A percentile compares a stretch with the other conserved stretches of the same genome.
Conservation (phyloP, 2,888 invertebrate species). For the Capitulum mitella region DNA sequence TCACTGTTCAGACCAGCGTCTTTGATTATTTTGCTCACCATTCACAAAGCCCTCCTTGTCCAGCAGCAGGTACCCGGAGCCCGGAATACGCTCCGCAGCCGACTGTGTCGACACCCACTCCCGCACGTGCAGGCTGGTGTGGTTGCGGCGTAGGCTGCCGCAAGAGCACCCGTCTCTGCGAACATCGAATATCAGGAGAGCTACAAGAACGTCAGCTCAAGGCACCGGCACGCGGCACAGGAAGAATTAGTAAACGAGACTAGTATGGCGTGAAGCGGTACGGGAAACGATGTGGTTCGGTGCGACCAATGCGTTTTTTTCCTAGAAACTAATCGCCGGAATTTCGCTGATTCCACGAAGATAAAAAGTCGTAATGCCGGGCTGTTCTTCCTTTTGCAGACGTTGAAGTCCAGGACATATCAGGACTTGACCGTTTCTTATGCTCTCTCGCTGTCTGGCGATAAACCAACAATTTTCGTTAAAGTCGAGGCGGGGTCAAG, state of each 20-base stretch:
- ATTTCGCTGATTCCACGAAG: no score
- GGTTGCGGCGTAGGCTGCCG: neutral
- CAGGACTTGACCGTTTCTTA: no score
- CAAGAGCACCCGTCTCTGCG: neutral
- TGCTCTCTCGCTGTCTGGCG: no score
- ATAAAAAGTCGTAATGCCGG: no score
- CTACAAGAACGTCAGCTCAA: neutral
- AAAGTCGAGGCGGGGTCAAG: no score
- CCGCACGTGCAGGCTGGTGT: neutral
- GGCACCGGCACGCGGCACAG: neutral
- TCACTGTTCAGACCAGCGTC: no score
- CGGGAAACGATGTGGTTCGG: neutral
- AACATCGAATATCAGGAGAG: neutral
- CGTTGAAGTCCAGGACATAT: no score
- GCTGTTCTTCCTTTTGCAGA: no score
- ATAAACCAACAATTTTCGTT: no score
- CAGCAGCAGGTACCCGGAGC: neutral
- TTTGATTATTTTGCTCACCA: no score
- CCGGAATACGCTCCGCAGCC: neutral
- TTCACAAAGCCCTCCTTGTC: neutral
- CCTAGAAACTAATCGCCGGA: no score
- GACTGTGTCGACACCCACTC: neutral
- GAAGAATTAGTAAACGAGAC: neutral
- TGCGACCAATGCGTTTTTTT: no score
- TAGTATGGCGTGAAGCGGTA: neutral